Base-by-base conservation (phyloP, 23 tunicate species). In the Ciona savignyi region DNA sequence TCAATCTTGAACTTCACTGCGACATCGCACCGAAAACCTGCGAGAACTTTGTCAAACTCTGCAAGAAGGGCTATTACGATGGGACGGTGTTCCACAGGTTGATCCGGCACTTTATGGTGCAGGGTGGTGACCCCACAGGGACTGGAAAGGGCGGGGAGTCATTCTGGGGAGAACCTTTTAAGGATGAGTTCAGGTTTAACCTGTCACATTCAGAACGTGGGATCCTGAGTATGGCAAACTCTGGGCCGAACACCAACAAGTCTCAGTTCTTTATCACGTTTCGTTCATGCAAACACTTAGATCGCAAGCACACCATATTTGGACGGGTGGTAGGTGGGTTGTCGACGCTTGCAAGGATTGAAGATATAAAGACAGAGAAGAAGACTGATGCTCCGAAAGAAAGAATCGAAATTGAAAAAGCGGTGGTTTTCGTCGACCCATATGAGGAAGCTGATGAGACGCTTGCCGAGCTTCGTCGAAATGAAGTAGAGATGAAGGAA, bases 71-170 rank as follows among this genome's bases (percentile, higher is more conserved):
- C 21, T 93, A 93, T 51, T 93, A 93, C 35, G 79, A 93, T 60
- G 88, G 81, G 51, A 93, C 98, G 51, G 73, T 74, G 3, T 93
- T 93, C 48, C 98, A 93, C 62, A 73, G 98, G 21, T 74, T 75
- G 34, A 93, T 93, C 31, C 75, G 82, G 26, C 86, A 86, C 70
- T 93, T 93, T 32, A 93, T 93, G 93, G 81, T 93, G 1, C 98
- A 93, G 62, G 99, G 99, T 9, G 99, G 99, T 1, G 99, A 94
- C 62, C 99, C 99, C 20, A 88, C 95, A 48, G 99, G 99, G 30
- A 87, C 81, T 0, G 99, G 99, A 25, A 74, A 73, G 34, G 99
- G 99, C 0, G 99, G 99, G 32, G 78, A 94, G 27, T 87, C 95
- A 23, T 74, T 69, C 25, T 94, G 99, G 99, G 99, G 99, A 3